Conservation (phyloP, 1,140 invertebrate genomes). For the Zaprionus ornatus region DNA sequence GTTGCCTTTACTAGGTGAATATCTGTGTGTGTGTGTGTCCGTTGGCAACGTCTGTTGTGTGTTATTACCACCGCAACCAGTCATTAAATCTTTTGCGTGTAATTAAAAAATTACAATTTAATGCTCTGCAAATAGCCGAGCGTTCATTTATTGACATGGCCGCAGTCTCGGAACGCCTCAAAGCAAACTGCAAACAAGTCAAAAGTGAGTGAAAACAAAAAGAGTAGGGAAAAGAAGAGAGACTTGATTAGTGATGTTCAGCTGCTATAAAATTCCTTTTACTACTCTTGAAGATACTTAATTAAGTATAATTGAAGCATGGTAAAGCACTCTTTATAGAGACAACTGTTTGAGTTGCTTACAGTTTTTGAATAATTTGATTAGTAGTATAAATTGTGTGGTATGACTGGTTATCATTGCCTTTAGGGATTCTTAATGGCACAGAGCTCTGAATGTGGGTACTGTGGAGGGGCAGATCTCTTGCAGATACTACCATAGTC, state of each 20-base stretch:
- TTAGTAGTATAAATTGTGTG: background rate
- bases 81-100: slow-evolving; percentile 80
- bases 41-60: slow-evolving; percentile 57
- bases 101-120: slow-evolving; percentile 81
- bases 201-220: slow-evolving; percentile 4
- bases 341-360: background rate
- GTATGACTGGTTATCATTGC: background rate
- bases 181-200: slow-evolving; percentile 2
- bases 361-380: background rate
- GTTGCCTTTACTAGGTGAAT: slow-evolving; percentile 28
- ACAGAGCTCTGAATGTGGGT: too few species aligned
- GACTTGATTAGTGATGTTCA: slow-evolving; percentile 1
- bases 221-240: background rate
- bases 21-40: slow-evolving; percentile 5
- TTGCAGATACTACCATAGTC: too few species aligned
- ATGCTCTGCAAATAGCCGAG: slow-evolving; percentile 61
- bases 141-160: slow-evolving; percentile 70
- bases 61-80: slow-evolving; percentile 71
- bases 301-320: background rate
- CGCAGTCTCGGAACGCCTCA: slow-evolving; percentile 16
- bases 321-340: background rate
- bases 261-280: background rate
- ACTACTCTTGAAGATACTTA: background rate
- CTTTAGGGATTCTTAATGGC: background rate
- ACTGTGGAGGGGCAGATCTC: too few species aligned